Base-by-base conservation (phyloP, 2,113 vertebrate species). In the Chaenogobius annularis region DNA sequence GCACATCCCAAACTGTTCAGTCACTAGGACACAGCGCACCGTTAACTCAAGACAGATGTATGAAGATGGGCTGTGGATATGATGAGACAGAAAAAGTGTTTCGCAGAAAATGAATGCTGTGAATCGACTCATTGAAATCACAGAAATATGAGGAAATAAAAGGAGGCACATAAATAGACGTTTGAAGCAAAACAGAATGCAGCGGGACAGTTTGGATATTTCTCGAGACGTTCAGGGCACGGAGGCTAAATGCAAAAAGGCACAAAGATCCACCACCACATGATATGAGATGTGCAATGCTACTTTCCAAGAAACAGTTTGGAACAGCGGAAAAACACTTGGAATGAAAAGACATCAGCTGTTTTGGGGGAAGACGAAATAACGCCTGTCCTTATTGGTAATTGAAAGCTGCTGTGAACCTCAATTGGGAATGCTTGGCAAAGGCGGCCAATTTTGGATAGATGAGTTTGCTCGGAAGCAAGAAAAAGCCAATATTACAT, bases 341-440 rank as follows among this genome's bases (percentile, higher is more conserved):
- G 79, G 69, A 68, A 43, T 78, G 31, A 1, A 68, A 66, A n/a
- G 63, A 65, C 74, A 84, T 87, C 65, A 72, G 66, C 80, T 70
- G 78, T 70, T 85, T 71, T 80, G 82, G 74, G 73, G 75, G 78
- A 58, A 62, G 63, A 72, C 44, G 71, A 83, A 78, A 87, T 78
- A 81, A 68, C 3, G 65, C 66, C 70, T 80, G 81, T 55, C 75
- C 75, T 80, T 70, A 63, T 56, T 79, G 70, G 76, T 88, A 89
- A 91, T 81, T 84, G 82, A 85, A 88, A 85, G 82, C 83, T 71
- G 71, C 63, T 46, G 74, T 70, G 47, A n/a, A 67, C 40, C 79
- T 82, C 75, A 79, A 83, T 74, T 74, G 72, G 69, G 19, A 65
- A 73, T 26, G 65, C 76, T 59, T 70, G 72, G 70, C 69, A 46